Conservation (phyloP, 2,113 vertebrate species). For the Sylvilagus bachmani region DNA sequence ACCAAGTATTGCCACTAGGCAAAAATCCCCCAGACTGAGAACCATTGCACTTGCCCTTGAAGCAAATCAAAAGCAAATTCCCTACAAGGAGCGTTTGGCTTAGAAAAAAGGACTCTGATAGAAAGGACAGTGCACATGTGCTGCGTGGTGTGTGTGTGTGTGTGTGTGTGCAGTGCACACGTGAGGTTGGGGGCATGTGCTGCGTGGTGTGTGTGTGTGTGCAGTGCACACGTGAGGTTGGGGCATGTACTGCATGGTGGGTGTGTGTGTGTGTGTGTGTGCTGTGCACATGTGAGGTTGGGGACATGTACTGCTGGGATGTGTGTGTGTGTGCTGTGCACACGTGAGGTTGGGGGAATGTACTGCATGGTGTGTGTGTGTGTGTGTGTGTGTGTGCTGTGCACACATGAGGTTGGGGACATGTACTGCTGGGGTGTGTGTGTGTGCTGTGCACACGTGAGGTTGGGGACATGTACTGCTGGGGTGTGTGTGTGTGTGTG, state of each 20-base stretch:
- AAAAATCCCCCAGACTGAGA: neutral
- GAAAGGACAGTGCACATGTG: neutral
- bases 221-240: neutral
- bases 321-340: neutral
- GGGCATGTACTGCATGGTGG: no score
- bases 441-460: neutral
- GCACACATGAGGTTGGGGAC: no score
- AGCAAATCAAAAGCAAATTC: neutral
- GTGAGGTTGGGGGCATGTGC: no score
- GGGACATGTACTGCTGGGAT: no score
- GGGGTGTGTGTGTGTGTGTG: neutral
- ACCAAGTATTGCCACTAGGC: accelerated
- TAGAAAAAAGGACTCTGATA: no score
- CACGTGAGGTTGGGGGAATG: no score
- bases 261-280: accelerated
- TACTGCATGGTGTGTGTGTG: neutral
- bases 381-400: neutral
- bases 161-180: neutral
- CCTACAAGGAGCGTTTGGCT: neutral
- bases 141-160: neutral
- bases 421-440: neutral
- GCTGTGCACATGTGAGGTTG: neutral
- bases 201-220: no score
- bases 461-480: no score
- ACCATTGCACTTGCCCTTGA: no score